Percentiles rank a stretch among this genome's conserved stretches.
phyloP scores from a whole-genome alignment of 2,888 invertebrate species.

The Tortricodes alternella region DNA sequence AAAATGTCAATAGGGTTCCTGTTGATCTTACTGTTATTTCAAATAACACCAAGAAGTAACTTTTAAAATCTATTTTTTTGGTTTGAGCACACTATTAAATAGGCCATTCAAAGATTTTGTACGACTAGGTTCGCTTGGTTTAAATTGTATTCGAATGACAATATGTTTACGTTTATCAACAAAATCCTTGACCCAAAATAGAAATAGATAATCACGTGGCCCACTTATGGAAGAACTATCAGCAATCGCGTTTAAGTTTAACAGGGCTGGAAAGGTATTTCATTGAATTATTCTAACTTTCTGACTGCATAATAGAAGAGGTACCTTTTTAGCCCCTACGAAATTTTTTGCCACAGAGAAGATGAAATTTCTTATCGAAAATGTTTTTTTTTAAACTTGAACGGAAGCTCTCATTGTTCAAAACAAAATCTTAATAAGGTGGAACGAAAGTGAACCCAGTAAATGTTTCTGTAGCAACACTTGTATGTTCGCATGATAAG shows the following conservation, averaged over 20 bases:
- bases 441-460: too few species aligned
- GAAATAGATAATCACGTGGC: slow-evolving; percentile 47
- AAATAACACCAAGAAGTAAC: too few species aligned
- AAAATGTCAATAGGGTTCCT: too few species aligned
- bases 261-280: neutral
- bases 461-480: slow-evolving; percentile 3
- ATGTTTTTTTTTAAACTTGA: too few species aligned
- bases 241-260: neutral
- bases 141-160: slow-evolving; percentile 24
- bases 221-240: slow-evolving; percentile 34
- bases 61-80: too few species aligned
- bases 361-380: too few species aligned
- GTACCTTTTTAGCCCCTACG: too few species aligned
- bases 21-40: too few species aligned
- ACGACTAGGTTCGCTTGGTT: neutral
- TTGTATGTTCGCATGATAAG: slow-evolving; percentile 14
- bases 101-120: slow-evolving; percentile 4
- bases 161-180: slow-evolving; percentile 31
- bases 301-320: neutral
- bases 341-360: too few species aligned
- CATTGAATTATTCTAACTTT: neutral
- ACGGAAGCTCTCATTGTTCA: too few species aligned
- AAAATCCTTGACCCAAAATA: slow-evolving; percentile 52
- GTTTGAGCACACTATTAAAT: too few species aligned
- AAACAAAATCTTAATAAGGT: too few species aligned